Evolutionary conservation across 92 coral and sea anemone genomes (phyloP).

Genomic region (Umimayanthus chanpuru): DNA sequence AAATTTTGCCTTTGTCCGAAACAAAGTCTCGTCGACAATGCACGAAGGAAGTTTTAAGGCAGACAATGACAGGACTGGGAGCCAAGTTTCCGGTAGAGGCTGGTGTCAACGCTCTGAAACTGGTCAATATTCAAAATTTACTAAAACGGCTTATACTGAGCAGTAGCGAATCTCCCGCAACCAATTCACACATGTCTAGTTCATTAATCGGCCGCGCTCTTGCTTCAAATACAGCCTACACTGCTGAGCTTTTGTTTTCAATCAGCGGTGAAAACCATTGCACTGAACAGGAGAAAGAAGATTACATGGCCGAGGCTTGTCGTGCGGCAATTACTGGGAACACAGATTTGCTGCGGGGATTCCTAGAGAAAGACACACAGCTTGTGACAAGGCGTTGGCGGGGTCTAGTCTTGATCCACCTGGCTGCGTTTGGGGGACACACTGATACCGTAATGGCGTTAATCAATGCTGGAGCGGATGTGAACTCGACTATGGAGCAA

Average conservation of each 20-base stretch:
- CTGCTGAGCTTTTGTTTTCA: neutral
- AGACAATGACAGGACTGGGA: neutral
- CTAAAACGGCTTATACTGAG: neutral
- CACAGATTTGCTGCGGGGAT: neutral
- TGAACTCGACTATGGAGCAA: constrained; percentile 28
- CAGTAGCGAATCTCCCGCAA: neutral
- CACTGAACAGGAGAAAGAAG: neutral
- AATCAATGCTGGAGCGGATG: constrained; percentile 22
- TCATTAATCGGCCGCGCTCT: neutral
- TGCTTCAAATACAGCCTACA: constrained; percentile 13
- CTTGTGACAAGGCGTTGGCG: constrained; percentile 33
- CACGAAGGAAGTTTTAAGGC: neutral
- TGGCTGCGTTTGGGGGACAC: constrained; percentile 35
- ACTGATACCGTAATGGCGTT: neutral
- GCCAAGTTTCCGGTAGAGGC: neutral
- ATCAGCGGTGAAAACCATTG: neutral
- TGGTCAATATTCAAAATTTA: neutral
- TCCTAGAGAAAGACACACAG: neutral
- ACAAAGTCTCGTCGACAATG: neutral
- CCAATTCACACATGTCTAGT: neutral
- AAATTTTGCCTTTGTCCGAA: neutral
- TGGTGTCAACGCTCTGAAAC: neutral
- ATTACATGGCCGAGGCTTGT: constrained; percentile 4
- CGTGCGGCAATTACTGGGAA: constrained; percentile 24
- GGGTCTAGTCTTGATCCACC: constrained; percentile 19